Evolutionary conservation across 2,113 vertebrate species (phyloP).

Genomic region (Strigops habroptila): DNA sequence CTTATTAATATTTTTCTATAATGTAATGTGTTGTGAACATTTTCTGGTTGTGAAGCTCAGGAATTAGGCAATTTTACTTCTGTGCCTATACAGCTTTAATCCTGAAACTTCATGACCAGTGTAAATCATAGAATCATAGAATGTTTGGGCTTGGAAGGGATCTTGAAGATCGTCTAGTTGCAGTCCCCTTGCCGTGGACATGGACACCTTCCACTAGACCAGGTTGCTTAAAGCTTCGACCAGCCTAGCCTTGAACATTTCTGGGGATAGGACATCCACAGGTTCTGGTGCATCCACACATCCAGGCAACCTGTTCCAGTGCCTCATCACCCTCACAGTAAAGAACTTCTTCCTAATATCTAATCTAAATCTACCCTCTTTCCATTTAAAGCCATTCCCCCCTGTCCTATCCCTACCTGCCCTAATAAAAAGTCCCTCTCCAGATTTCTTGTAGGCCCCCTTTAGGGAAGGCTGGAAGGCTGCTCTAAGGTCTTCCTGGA

Average conservation of each 20-base stretch:
- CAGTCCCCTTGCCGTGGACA: neutral
- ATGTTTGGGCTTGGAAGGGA: neutral
- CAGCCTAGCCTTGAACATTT: neutral
- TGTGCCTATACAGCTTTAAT: neutral
- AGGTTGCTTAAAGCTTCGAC: neutral
- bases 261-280: neutral
- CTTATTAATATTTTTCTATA: neutral
- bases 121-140: neutral
- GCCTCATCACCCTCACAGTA: neutral
- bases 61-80: neutral
- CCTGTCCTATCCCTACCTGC: neutral
- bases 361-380: neutral
- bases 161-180: neutral
- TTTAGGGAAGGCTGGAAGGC: neutral
- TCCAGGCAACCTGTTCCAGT: neutral
- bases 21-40: neutral
- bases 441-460: neutral
- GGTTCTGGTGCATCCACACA: neutral
- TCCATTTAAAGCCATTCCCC: neutral
- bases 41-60: neutral
- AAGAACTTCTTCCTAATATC: neutral
- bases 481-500: neutral
- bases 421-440: neutral
- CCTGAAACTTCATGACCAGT: neutral
- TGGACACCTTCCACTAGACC: neutral